Evolutionary conservation across 2,888 invertebrate species (phyloP), one percentile per base, ranked within the genome.

Genomic region (Falcaria lacertinaria): DNA sequence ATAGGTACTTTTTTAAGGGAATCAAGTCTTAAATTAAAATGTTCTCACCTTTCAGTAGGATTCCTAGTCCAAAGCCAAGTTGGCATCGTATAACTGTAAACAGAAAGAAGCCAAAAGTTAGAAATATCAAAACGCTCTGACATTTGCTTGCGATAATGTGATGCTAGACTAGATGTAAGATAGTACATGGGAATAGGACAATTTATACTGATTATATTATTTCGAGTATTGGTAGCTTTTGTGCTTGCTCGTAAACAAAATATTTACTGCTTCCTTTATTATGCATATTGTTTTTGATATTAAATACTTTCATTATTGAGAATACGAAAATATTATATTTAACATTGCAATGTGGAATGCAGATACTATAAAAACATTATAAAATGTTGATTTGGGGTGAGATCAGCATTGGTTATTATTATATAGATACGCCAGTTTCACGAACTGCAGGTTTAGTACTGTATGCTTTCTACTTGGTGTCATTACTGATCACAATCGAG

Each of bases 401-500:
- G 34, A 55, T 56, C 48, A 52, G 56, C 51, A 56, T 62, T 57
- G 57, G 44, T 54, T 68, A 60, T 67, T 60, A 63, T 60, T 55
- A 47, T 39, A 48, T 52, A 52, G 56, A 60, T n/a, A 58, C 50
- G 58, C 46, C 42, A 37, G 44, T 57, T 51, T 49, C 45, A 44
- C 44, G 42, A 44, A 41, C 44, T 58, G 48, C 52, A 54, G 53
- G 50, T 44, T 57, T 52, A 43, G 48, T 42, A 45, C 43, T 52
- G 42, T 39, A 55, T 58, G 57, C 69, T 73, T 72, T 74, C 69
- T 65, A 63, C 65, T 58, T 44, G 50, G 43, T 33, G 39, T 47
- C 42, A 50, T 69, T 64, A 64, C 58, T 54, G 58, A 42, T 48
- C 55, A 53, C 63, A 56, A 61, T 52, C 43, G 61, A 42, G 19